Base-by-base conservation (phyloP, 1,140 invertebrate species). In the Halyomorpha halys region DNA sequence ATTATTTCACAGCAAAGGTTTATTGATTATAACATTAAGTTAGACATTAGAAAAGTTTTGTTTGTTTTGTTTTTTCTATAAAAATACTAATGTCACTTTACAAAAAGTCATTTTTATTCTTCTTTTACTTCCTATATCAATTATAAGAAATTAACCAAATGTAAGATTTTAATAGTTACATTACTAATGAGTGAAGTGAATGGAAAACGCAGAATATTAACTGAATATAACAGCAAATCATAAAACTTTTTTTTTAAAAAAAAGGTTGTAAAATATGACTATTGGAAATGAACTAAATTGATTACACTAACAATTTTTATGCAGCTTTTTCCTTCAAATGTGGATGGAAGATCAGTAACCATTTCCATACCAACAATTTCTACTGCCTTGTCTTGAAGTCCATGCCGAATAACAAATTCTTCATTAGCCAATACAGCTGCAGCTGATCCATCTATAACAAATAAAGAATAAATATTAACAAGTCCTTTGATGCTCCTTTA, bases 301-400 rank as follows among this genome's bases (percentile, higher is more conserved):
- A 56, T 14, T 45, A 68, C 6, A 71, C 71, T 72, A 69, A 86
- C 81, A 66, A 98, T 77, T 79, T 96, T 97, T 68, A 98, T 94
- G 56, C 85, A 81, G 71, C 90, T 95, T 67, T 85, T 82, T 63
- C 91, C 88, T 18, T 78, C 75, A 71, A 99, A 98, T 0, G 94
- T 88, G 1, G 85, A 86, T 8, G 86, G 81, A 6, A 89, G 79
- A 74, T 99, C 97, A 11, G 94, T 97, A 0, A 86, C 82, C 92
- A 98, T 95, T 78, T 97, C 92, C 86, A 98, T 94, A 13, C 86
- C 91, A 47, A 97, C 70, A 70, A 98, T 97, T 78, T 98, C 94
- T 0, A 98, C 89, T 44, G 96, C 95, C 74, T 87, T 85, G 4
- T 77, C 73, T 72, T 96, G 83, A 3, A 98, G 76, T 23, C 86